phyloP scores from a whole-genome alignment of 2,797 vertebrate genomes.

The Catostomus latipinnis region DNA sequence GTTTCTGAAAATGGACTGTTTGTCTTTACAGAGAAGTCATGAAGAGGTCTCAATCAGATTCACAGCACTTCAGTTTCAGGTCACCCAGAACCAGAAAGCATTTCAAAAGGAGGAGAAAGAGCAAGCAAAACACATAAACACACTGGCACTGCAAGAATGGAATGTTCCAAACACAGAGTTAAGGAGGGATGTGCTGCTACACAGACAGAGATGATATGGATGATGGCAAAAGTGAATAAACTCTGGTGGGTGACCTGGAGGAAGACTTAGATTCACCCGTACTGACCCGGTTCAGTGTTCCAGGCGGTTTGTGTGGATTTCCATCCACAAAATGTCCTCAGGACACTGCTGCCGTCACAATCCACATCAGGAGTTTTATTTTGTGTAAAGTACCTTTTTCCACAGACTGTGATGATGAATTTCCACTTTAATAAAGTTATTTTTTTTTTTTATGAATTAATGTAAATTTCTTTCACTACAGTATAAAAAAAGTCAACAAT shows the following conservation, averaged over 20 bases:
- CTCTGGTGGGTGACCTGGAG: slow-evolving; percentile 36
- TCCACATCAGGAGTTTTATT: slow-evolving; percentile 21
- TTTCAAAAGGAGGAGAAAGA: slow-evolving; percentile 7
- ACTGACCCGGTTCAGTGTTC: slow-evolving; percentile 1
- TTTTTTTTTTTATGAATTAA: too few relatives aligned
- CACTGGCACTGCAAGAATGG: slow-evolving; percentile 23
- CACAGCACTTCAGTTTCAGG: slow-evolving; percentile 33
- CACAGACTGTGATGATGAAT: background rate
- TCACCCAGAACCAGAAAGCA: slow-evolving; percentile 50
- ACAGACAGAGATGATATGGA: slow-evolving; percentile 48
- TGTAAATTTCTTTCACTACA: too few relatives aligned
- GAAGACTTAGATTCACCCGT: background rate
- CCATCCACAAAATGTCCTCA: slow-evolving; percentile 12
- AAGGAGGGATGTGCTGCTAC: slow-evolving; percentile 31
- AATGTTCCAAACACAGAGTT: slow-evolving; percentile 33
- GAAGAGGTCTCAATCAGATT: slow-evolving; percentile 33
- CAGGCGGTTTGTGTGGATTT: slow-evolving; percentile 19
- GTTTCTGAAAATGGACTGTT: slow-evolving; percentile 31
- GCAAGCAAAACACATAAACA: slow-evolving; percentile 42
- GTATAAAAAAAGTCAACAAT: too few relatives aligned
- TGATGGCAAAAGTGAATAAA: slow-evolving; percentile 46
- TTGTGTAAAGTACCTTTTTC: background rate
- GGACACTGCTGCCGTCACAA: background rate
- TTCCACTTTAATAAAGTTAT: background rate
- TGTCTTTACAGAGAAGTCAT: slow-evolving; percentile 39